These are phyloP conservation scores for Deroplatys truncata DNA, from an alignment of 2,888 invertebrate genomes.

Conservation along the genomic window DNA sequence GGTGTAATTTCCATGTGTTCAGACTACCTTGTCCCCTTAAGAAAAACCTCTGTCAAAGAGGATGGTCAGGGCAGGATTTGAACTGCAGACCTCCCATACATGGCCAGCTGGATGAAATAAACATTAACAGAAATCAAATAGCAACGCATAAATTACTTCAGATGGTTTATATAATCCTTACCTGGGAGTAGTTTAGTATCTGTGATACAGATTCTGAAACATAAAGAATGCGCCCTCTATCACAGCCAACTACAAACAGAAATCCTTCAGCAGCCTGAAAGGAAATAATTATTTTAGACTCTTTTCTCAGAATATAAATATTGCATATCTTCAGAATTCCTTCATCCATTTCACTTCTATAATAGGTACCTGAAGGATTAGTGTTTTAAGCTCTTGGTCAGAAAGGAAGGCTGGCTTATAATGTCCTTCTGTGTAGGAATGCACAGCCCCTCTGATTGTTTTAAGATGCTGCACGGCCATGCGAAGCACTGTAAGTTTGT, in stretches of 20 bases:
- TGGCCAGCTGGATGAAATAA: too few relatives aligned
- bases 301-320: neutral
- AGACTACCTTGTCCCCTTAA: too few relatives aligned
- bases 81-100: too few relatives aligned
- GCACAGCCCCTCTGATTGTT: slow-evolving; percentile 60
- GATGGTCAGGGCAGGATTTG: too few relatives aligned
- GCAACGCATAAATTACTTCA: neutral
- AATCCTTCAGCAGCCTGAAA: slow-evolving; percentile 82
- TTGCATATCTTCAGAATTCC: slow-evolving; percentile 7
- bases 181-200: slow-evolving; percentile 78
- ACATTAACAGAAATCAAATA: neutral
- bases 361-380: slow-evolving; percentile 65
- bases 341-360: too few relatives aligned
- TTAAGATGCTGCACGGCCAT: slow-evolving; percentile 94
- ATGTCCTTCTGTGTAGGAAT: slow-evolving; percentile 69
- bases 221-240: slow-evolving; percentile 83
- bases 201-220: slow-evolving; percentile 84
- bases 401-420: slow-evolving; percentile 78
- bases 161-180: slow-evolving; percentile 39
- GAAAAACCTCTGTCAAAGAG: too few relatives aligned
- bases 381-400: slow-evolving; percentile 80
- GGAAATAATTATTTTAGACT: neutral
- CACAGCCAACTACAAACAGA: slow-evolving; percentile 89
- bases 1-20: too few relatives aligned
- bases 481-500: slow-evolving; percentile 82